These are phyloP conservation scores for Sarcophaga rosellei DNA, from an alignment of 2,888 invertebrate species.

Conservation along the genomic window DNA sequence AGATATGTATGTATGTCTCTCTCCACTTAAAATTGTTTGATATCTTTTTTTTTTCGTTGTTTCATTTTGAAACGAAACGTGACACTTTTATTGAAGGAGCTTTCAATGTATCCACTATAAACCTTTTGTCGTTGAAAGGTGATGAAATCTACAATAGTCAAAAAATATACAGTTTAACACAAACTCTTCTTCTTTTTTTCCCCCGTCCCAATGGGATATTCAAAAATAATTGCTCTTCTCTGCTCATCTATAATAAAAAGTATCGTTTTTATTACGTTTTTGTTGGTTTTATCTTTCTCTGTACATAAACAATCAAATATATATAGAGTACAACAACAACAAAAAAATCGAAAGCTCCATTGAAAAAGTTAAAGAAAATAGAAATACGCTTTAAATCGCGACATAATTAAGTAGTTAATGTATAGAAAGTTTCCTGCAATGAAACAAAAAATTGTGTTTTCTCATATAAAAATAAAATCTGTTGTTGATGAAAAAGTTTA, in stretches of 20 bases:
- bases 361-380: not conserved
- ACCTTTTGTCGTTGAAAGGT: constrained; percentile 40
- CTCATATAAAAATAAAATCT: not conserved
- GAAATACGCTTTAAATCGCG: not conserved
- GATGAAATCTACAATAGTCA: constrained; percentile 37
- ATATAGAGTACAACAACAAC: not conserved
- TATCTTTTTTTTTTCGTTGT: constrained; percentile 31
- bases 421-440: no score
- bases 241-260: constrained; percentile 40
- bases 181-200: constrained; percentile 9
- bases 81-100: constrained; percentile 65
- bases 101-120: constrained; percentile 40
- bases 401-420: not conserved
- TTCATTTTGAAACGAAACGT: constrained; percentile 63
- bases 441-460: no score
- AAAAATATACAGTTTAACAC: constrained; percentile 5
- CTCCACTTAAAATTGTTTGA: constrained; percentile 53
- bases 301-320: not conserved
- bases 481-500: not conserved
- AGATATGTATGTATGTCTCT: constrained; percentile 3
- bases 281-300: constrained; percentile 8
- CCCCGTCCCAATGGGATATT: constrained; percentile 31
- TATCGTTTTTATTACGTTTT: constrained; percentile 34
- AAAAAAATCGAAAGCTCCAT: not conserved
- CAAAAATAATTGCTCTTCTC: constrained; percentile 53